Conservation (phyloP, 1,140 invertebrate genomes). For the Batillaria attramentaria region DNA sequence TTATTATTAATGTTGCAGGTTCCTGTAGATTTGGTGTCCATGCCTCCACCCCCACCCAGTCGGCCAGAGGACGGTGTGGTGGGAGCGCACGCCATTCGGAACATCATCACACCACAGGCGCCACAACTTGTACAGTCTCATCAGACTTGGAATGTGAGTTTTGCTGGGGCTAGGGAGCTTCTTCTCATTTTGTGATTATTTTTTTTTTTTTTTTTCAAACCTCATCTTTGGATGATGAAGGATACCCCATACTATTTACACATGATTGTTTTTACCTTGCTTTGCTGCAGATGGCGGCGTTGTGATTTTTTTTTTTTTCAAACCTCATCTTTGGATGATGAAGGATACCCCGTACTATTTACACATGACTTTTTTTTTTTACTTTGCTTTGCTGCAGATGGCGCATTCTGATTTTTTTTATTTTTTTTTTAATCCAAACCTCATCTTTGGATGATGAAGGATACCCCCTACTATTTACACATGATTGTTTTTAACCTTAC, state of each 20-base stretch:
- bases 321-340: no score
- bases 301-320: no score
- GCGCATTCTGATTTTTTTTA: slow-evolving; percentile 42
- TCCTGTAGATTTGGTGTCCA: background rate
- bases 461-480: background rate
- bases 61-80: slow-evolving; percentile 30
- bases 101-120: background rate
- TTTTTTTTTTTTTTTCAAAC: no score
- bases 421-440: no score
- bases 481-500: background rate
- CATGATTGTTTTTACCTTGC: background rate
- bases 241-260: background rate
- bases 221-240: no score
- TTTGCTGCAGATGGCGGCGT: slow-evolving; percentile 52
- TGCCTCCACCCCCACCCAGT: slow-evolving; percentile 5
- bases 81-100: slow-evolving; percentile 21
- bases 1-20: background rate
- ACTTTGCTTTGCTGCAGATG: slow-evolving; percentile 44
- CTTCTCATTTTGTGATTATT: background rate
- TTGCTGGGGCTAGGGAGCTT: background rate
- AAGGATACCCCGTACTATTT: background rate
- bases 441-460: no score
- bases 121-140: slow-evolving; percentile 25
- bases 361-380: background rate
- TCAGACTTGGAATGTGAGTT: slow-evolving; percentile 61